A percentile compares a stretch with the other conserved stretches of the same genome.
These are phyloP conservation scores for Poeciliopsis gracilis DNA, from an alignment of 2,797 vertebrate genomes.

Conservation along the genomic window DNA sequence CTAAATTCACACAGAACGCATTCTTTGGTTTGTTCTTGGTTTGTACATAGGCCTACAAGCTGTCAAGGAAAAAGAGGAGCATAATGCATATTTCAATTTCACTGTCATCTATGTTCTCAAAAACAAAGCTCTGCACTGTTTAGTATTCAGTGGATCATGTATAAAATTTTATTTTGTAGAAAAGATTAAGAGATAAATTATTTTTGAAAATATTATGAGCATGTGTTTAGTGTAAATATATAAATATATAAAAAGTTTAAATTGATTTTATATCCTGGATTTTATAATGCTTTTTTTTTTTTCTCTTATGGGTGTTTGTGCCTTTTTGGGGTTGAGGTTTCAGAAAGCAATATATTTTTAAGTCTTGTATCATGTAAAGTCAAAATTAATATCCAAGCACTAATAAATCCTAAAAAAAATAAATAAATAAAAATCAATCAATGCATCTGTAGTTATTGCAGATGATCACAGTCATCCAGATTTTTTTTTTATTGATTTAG, in stretches of 20 bases:
- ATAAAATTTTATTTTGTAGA: slow-evolving; percentile 82
- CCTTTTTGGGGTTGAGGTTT: slow-evolving; percentile 75
- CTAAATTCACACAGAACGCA: slow-evolving; percentile 57
- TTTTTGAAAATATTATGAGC: slow-evolving; percentile 84
- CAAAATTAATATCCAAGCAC: slow-evolving; percentile 66
- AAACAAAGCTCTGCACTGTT: slow-evolving; percentile 74
- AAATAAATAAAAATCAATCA: slow-evolving; percentile 39
- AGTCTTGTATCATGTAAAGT: slow-evolving; percentile 62
- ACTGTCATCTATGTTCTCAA: slow-evolving; percentile 55
- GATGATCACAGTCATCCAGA: slow-evolving; percentile 48
- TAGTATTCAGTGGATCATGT: slow-evolving; percentile 76
- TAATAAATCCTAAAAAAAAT: slow-evolving; percentile 72
- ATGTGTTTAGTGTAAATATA: slow-evolving; percentile 84
- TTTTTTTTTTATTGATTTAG: slow-evolving; percentile 48
- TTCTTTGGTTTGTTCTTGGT: slow-evolving; percentile 67
- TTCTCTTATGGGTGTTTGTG: slow-evolving; percentile 64
- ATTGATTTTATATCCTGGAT: slow-evolving; percentile 81
- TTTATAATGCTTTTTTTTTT: slow-evolving; percentile 51
- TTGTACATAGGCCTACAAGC: slow-evolving; percentile 63
- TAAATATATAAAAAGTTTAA: slow-evolving; percentile 79
- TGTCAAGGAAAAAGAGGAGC: slow-evolving; percentile 52
- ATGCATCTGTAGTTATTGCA: slow-evolving; percentile 42
- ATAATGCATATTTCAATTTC: slow-evolving; percentile 61
- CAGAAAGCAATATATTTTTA: slow-evolving; percentile 68
- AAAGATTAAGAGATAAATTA: slow-evolving; percentile 83